Conservation (phyloP, 2,888 invertebrate species). For the Ornithoptera alexandrae region DNA sequence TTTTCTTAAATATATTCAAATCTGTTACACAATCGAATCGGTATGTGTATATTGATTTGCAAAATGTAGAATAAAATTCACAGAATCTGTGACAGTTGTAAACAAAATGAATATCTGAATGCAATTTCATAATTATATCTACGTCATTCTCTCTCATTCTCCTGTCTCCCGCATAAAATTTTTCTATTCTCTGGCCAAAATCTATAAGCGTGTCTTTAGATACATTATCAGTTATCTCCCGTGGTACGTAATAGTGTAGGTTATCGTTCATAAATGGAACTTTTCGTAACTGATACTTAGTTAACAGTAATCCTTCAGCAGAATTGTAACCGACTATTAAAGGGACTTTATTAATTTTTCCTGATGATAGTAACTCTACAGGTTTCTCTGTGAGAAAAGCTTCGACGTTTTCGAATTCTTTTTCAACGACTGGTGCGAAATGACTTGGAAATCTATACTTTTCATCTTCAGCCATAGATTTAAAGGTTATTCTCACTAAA, state of each 20-base stretch:
- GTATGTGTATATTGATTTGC: conserved; percentile 36
- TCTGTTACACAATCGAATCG: conserved; percentile 41
- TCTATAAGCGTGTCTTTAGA: conserved; percentile 33
- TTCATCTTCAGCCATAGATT: conserved; percentile 42
- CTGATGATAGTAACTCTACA: conserved; percentile 38
- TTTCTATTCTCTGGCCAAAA: conserved; percentile 38
- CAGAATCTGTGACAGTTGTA: conserved; percentile 39
- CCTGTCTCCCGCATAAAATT: conserved; percentile 41
- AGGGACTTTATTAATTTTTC: conserved; percentile 41
- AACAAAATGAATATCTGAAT: conserved; percentile 37
- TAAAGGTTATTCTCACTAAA: conserved; percentile 39
- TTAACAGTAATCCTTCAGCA: conserved; percentile 42
- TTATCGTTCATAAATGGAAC: conserved; percentile 39
- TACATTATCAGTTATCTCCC: conserved; percentile 38
- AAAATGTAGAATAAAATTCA: conserved; percentile 39
- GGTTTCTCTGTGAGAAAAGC: conserved; percentile 44
- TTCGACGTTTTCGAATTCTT: conserved; percentile 40
- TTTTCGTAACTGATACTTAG: conserved; percentile 36
- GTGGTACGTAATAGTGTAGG: conserved; percentile 40
- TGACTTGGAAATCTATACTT: conserved; percentile 41
- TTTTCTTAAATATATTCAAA: conserved; percentile 40
- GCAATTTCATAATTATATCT: conserved; percentile 32
- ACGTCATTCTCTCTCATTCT: conserved; percentile 35
- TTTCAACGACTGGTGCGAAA: conserved; percentile 51
- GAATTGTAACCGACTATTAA: conserved; percentile 47